These are phyloP conservation scores for Archips crataeganus DNA, from an alignment of 2,888 invertebrate genomes.

Conservation along the genomic window DNA sequence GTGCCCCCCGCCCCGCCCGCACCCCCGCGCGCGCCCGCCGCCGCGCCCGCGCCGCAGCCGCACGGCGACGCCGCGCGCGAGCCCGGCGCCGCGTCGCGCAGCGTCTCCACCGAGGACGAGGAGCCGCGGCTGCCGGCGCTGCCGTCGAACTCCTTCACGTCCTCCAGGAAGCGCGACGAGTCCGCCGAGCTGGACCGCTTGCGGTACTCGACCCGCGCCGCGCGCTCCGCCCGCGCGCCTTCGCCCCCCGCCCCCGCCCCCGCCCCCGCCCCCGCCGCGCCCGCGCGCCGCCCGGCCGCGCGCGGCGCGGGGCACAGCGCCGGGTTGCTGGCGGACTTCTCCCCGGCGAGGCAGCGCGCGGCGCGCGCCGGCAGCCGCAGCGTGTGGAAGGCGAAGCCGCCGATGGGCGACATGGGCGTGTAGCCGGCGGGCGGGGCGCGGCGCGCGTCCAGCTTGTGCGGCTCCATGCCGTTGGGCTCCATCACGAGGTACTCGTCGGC, in stretches of 20 bases:
- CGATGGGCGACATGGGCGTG: slow-evolving; percentile 91
- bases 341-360: slow-evolving; percentile 58
- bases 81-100: slow-evolving; percentile 68
- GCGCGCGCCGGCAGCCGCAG: slow-evolving; percentile 66
- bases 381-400: slow-evolving; percentile 74
- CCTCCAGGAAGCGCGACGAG: slow-evolving; percentile 89
- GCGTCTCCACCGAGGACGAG: slow-evolving; percentile 79
- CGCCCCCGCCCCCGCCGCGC: slow-evolving; percentile 38
- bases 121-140: slow-evolving; percentile 75
- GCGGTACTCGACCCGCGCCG: slow-evolving; percentile 61
- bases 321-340: slow-evolving; percentile 90
- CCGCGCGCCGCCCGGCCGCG: slow-evolving; percentile 27
- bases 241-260: not conserved
- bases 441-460: slow-evolving; percentile 50
- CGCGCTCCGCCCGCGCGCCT: slow-evolving; percentile 48
- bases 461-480: slow-evolving; percentile 84
- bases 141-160: slow-evolving; percentile 84
- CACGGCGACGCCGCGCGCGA: slow-evolving; percentile 70
- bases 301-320: slow-evolving; percentile 81
- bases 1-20: slow-evolving; percentile 87
- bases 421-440: slow-evolving; percentile 82
- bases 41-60: slow-evolving; percentile 59
- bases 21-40: slow-evolving; percentile 73
- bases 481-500: slow-evolving; percentile 89
- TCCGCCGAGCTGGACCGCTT: slow-evolving; percentile 91